Base-by-base conservation (phyloP, 1,140 invertebrate species). In the Goniozus legneri region DNA sequence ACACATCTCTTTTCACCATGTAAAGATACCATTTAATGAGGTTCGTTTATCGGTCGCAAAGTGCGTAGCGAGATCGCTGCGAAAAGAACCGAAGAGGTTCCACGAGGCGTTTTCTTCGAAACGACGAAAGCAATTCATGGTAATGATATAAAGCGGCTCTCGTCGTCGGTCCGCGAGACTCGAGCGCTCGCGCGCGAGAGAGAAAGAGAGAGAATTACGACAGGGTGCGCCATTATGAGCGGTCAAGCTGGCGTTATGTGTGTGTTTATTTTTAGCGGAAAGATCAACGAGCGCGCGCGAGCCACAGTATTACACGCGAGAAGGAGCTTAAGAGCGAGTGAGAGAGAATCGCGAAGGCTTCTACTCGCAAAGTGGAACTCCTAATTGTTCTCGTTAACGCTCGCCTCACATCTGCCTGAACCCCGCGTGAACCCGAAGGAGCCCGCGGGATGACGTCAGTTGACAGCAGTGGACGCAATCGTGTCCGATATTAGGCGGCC, bases 351-450 rank as follows among this genome's bases (percentile, higher is more conserved):
- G 48, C 46, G 44, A 51, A 51, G n/a, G n/a, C n/a, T n/a, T n/a
- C 57, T 50, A 45, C 60, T 65, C 63, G 63, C 62, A 73, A 69
- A 72, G 67, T 72, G 65, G 67, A 73, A 69, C 68, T 70, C 62
- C 61, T 73, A 75, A 75, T 75, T 75, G 71, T 72, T 75, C 71
- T 73, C 64, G 71, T 75, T 75, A 75, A 62, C 65, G 64, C 56
- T 67, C 54, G 39, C 21, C 55, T 67, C 60, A 67, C 71, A 73
- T 73, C 71, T 75, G 72, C 69, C 68, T 71, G 72, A 72, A 73
- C 68, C 64, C n/a, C n/a, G n/a, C 60, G 54, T 75, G 71, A 75
- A 75, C 68, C 65, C 62, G 57, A 44, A n/a, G n/a, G n/a, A n/a
- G n/a, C n/a, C n/a, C n/a, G n/a, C n/a, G n/a, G n/a, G n/a, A n/a